Evolutionary conservation across 2,888 invertebrate species (phyloP).

Genomic region (Pachydiplax longipennis): DNA sequence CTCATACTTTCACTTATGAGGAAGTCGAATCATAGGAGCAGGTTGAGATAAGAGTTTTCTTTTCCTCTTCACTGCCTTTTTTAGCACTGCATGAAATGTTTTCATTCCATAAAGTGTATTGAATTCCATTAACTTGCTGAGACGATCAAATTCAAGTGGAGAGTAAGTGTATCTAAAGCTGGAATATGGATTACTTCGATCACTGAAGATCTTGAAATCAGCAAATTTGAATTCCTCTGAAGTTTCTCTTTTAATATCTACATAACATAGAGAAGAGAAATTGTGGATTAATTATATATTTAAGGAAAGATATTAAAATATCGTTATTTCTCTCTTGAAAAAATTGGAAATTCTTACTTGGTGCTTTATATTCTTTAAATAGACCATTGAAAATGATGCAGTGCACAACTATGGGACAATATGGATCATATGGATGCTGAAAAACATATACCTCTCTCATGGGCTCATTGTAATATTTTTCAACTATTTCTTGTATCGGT

Average conservation of each 20-base stretch:
- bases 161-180: constrained; percentile 61
- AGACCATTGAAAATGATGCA: constrained; percentile 59
- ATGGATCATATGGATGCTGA: constrained; percentile 57
- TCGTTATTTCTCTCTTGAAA: not conserved
- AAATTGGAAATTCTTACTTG: constrained; percentile 54
- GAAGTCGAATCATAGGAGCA: no score
- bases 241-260: constrained; percentile 58
- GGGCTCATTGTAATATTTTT: constrained; percentile 56
- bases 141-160: constrained; percentile 57
- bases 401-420: constrained; percentile 59
- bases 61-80: constrained; percentile 54
- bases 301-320: not conserved
- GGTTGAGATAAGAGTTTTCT: not conserved
- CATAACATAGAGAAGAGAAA: not conserved
- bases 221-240: constrained; percentile 59
- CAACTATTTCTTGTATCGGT: constrained; percentile 58
- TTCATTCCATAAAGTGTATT: constrained; percentile 58
- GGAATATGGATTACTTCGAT: constrained; percentile 58
- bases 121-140: constrained; percentile 59
- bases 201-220: constrained; percentile 59
- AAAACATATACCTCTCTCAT: constrained; percentile 60
- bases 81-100: constrained; percentile 56
- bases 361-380: constrained; percentile 57
- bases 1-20: no score
- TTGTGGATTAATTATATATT: not conserved